A percentile compares a stretch with the other conserved stretches of the same genome.
Conservation (phyloP, 2,113 vertebrate species). For the Ceratotherium simum region DNA sequence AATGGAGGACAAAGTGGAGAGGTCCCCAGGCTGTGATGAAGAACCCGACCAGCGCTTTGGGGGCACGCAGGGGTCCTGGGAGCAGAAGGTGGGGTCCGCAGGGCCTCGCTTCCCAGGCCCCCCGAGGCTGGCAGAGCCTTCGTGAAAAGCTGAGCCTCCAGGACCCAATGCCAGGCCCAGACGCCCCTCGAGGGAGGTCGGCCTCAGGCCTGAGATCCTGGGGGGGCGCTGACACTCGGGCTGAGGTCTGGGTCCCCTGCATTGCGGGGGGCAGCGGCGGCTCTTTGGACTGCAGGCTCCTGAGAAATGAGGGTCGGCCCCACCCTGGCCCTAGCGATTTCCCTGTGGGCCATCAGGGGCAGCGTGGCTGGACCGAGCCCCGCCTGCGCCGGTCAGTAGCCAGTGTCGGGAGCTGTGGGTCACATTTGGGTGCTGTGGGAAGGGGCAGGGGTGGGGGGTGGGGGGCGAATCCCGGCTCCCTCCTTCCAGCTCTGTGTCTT, state of each 20-base stretch:
- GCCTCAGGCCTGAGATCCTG: neutral
- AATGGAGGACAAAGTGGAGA: neutral
- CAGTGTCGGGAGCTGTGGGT: neutral
- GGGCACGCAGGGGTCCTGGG: neutral
- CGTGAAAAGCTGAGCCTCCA: too few relatives aligned
- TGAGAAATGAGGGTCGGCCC: neutral
- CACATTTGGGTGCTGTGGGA: neutral
- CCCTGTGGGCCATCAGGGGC: neutral
- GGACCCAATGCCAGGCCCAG: neutral
- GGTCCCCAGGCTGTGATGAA: rapidly evolving
- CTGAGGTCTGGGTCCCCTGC: neutral
- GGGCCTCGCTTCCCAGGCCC: rapidly evolving
- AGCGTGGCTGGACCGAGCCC: rapidly evolving
- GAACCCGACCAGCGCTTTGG: neutral
- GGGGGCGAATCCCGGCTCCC: too few relatives aligned
- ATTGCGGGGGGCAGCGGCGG: rapidly evolving
- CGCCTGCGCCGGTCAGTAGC: rapidly evolving
- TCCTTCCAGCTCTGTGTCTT: rapidly evolving
- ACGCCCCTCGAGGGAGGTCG: neutral
- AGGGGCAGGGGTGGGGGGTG: neutral
- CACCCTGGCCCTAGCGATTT: too few relatives aligned
- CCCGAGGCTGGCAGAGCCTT: neutral
- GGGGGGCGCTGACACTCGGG: rapidly evolving
- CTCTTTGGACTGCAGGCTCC: neutral
- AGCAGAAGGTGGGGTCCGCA: neutral